Evolutionary conservation across 2,888 invertebrate genomes (phyloP).

Genomic region (Pimpla rufipes): DNA sequence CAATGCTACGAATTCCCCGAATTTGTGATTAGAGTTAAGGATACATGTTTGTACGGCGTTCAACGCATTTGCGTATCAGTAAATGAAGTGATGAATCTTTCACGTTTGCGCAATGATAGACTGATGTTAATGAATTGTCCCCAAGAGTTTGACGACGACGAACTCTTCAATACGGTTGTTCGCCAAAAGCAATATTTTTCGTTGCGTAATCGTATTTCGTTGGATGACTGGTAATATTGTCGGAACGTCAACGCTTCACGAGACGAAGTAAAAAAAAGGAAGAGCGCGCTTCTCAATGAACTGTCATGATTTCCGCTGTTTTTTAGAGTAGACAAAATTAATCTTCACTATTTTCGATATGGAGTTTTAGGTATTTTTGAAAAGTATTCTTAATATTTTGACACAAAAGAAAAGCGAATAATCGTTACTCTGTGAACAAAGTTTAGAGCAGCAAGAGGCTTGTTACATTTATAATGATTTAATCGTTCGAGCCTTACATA

Average conservation of each 20-base stretch:
- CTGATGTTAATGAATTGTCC: not conserved
- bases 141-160: not conserved
- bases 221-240: not conserved
- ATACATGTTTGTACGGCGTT: constrained; percentile 43
- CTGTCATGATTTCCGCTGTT: constrained; percentile 20
- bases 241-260: too few relatives aligned
- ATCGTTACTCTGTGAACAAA: constrained; percentile 26
- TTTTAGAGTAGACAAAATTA: constrained; percentile 37
- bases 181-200: not conserved
- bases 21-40: constrained; percentile 50
- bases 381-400: constrained; percentile 41
- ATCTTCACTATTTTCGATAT: constrained; percentile 64
- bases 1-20: constrained; percentile 24
- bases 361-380: constrained; percentile 57
- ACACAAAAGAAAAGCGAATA: constrained; percentile 10
- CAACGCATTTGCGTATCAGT: constrained; percentile 6
- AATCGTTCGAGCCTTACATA: constrained; percentile 21
- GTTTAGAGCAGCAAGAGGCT: constrained; percentile 34
- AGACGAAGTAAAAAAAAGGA: not conserved
- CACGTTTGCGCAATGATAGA: constrained; percentile 22
- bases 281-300: not conserved
- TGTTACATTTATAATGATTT: constrained; percentile 54
- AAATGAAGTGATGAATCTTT: not conserved
- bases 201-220: constrained; percentile 11
- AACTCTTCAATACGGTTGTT: too few relatives aligned